These are phyloP conservation scores for Spialia ferax DNA, from an alignment of 2,888 invertebrate genomes.

Conservation along the genomic window DNA sequence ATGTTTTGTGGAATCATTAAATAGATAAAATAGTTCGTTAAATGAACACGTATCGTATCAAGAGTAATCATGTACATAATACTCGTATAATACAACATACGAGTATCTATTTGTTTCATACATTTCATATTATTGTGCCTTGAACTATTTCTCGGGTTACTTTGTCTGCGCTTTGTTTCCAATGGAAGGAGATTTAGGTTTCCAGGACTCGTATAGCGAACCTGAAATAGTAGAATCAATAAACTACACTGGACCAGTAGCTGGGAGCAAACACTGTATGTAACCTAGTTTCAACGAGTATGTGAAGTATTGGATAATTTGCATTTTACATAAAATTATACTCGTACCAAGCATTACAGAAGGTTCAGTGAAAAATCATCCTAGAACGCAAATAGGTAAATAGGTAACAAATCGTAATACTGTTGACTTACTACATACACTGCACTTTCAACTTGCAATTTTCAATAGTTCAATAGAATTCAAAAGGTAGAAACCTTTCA, in stretches of 20 bases:
- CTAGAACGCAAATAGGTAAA: no score
- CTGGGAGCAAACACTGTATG: background rate
- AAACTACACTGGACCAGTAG: background rate
- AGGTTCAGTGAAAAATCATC: no score
- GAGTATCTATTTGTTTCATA: background rate
- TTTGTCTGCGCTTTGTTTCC: conserved; percentile 16
- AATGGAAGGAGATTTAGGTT: conserved; percentile 24
- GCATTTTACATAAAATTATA: background rate
- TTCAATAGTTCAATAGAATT: no score
- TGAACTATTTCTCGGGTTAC: conserved; percentile 8
- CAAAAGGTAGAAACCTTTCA: no score
- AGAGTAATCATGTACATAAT: background rate
- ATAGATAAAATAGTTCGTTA: background rate
- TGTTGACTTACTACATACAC: no score
- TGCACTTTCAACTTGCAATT: no score
- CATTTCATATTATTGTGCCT: conserved; percentile 3
- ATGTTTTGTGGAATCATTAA: no score
- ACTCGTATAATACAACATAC: no score
- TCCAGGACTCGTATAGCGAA: conserved; percentile 13
- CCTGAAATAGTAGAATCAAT: conserved; percentile 22
- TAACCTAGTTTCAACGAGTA: background rate
- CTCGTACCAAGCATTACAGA: no score
- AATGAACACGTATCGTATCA: background rate
- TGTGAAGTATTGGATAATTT: background rate
- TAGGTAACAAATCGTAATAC: no score